A percentile compares a stretch with the other conserved stretches of the same genome.
phyloP scores from a whole-genome alignment of 2,113 vertebrate genomes.

The Bambusicola thoracicus region DNA sequence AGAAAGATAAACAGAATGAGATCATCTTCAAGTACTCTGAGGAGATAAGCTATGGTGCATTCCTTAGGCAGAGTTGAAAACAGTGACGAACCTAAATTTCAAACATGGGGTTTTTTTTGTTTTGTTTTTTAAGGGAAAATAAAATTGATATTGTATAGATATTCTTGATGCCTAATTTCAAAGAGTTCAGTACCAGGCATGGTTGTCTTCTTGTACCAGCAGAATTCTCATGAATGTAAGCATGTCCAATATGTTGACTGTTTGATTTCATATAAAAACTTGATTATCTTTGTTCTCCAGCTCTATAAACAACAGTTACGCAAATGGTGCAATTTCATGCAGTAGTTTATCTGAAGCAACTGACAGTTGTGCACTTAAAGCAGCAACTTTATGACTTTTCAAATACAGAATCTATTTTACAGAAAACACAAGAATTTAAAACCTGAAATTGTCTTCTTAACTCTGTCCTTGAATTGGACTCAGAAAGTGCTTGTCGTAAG shows the following conservation, averaged over 20 bases:
- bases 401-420: background rate
- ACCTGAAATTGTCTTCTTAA: background rate
- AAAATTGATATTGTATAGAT: background rate
- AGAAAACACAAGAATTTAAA: conserved; percentile 18
- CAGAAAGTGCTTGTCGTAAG: background rate
- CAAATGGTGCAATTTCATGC: conserved; percentile 28
- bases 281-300: background rate
- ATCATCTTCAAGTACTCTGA: background rate
- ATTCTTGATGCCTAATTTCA: background rate
- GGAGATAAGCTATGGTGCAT: background rate
- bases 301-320: conserved; percentile 17
- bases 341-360: conserved; percentile 32
- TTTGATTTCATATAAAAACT: background rate
- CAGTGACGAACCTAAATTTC: background rate
- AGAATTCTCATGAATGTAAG: conserved; percentile 16
- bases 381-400: conserved; percentile 20
- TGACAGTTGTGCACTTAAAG: conserved; percentile 26
- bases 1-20: conserved; percentile 25
- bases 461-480: background rate
- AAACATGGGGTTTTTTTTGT: background rate
- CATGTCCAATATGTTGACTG: background rate
- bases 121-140: background rate
- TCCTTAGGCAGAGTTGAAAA: background rate
- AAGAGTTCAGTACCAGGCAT: background rate
- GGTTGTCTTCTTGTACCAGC: rapidly evolving